Evolutionary conservation across 2,797 vertebrate species (phyloP), one percentile per base, ranked within the genome.

Genomic region (Macrochelys suwanniensis): DNA sequence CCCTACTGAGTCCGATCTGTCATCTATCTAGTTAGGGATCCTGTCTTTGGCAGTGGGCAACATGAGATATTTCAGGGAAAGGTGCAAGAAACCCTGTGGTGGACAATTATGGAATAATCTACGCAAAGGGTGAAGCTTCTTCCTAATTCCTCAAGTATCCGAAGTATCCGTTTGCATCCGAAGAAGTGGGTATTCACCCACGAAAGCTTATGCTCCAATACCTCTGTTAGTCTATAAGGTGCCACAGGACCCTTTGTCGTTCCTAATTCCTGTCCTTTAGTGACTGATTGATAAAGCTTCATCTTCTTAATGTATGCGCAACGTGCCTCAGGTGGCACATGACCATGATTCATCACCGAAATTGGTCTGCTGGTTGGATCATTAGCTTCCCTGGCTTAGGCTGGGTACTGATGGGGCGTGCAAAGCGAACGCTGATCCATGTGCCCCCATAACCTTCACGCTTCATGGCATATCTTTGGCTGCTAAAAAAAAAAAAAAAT

Each of bases 401-500:
- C 28, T 31, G 13, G 13, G 13, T 31, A 33, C 59, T 31, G 28
- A 59, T 59, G 5, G 59, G 31, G 6, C 6, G 31, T 15, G 59
- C 13, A 0, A 61, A 16, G 7, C 33, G 31, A 61, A 31, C 6
- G 31, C 59, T 16, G 59, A 61, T 61, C 59, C 13, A 61, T 61
- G 12, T 31, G 3, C 57, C 26, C 57, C 57, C 26, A 76, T 87
- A 92, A 90, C 88, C 61, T 85, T 89, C 47, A 4, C 87, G 21
- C 54, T 91, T 95, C 57, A 90, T 74, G 95, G 80, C 79, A 42
- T 37, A 49, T 91, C 82, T 93, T 47, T 93, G 88, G 88, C 91
- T 86, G 84, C 89, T 65, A 6, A 61, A 65, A 16, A 33, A 65
- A 33, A 33, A 16, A n/a, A 65, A 65, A 59, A 7, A 15, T 31